These are phyloP conservation scores for Sabellastarte sp. DNA, from an alignment of 2,888 invertebrate species.

Conservation along the genomic window DNA sequence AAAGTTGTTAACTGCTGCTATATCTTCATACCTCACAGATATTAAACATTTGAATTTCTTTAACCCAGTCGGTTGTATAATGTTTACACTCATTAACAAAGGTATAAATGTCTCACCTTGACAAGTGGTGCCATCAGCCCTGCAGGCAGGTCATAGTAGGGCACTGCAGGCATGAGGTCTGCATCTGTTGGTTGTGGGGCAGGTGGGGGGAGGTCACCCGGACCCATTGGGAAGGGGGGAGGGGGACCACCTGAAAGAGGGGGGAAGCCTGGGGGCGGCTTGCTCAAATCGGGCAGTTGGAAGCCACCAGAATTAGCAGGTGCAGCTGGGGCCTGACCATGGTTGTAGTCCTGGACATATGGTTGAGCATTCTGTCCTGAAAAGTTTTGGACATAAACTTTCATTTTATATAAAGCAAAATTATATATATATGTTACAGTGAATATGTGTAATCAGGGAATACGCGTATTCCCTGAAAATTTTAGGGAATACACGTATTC, in stretches of 20 bases:
- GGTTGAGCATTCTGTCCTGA: too few species aligned
- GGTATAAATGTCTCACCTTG: constrained; percentile 65
- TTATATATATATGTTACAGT: too few species aligned
- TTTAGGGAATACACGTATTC: too few species aligned
- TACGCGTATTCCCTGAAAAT: too few species aligned
- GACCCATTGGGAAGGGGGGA: constrained; percentile 72
- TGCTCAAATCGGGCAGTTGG: constrained; percentile 45
- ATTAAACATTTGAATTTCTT: too few species aligned
- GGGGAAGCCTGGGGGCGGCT: constrained; percentile 38
- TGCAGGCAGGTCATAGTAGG: constrained; percentile 95
- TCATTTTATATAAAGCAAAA: too few species aligned
- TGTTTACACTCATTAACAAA: too few species aligned
- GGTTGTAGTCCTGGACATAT: constrained; percentile 23
- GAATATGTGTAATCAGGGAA: too few species aligned
- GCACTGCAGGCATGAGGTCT: constrained; percentile 76
- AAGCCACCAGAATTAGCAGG: constrained; percentile 5
- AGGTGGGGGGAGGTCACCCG: constrained; percentile 36
- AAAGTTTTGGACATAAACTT: too few species aligned
- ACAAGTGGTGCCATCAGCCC: constrained; percentile 97
- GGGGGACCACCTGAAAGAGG: constrained; percentile 17
- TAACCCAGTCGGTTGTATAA: too few species aligned
- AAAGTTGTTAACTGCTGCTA: too few species aligned
- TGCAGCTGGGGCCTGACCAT: constrained; percentile 10
- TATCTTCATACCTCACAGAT: too few species aligned
- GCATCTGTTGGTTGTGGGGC: constrained; percentile 39